Evolutionary conservation across 2,113 vertebrate species (phyloP), one percentile per base, ranked within the genome.

Genomic region (Lota lota): DNA sequence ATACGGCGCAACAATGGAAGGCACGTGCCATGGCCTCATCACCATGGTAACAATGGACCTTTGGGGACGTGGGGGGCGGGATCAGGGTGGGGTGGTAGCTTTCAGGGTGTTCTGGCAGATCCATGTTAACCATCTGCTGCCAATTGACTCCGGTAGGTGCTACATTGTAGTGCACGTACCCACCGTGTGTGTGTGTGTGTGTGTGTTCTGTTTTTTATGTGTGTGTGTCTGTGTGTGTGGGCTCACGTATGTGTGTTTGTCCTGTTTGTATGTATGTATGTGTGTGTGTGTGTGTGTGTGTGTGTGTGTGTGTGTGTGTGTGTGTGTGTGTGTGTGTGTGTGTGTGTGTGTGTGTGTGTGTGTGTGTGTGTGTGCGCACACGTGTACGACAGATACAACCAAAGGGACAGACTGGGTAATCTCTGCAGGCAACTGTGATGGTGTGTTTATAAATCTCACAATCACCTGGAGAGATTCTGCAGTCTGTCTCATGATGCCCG

Each of bases 391-490:
- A 14, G 53, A 11, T 15, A 56, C 15, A 56, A n/a, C 15, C 15
- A 56, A n/a, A 17, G 85, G 88, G 92, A 22, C 89, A 92, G 92
- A 95, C 93, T 95, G 94, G 82, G 90, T 96, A 97, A 97, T 97
- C 95, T 97, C 96, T 96, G 94, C 94, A 95, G 95, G 95, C 94
- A 97, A 96, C 94, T 95, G 95, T 95, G 95, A 94, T 91, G 85
- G 80, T 87, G 87, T 85, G 16, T 83, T 83, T 91, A 73, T 69
- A 79, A 47, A 92, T 94, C 93, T 95, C 94, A 95, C 96, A 96
- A 89, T 95, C 93, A 95, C 93, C 93, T 72, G 93, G 90, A 97
- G 95, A 95, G 95, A 94, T 95, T 95, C 92, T 93, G 89, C 90
- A 91, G 93, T 94, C 92, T 90, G 92, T 87, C 89, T 91, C n/a